phyloP scores from a whole-genome alignment of 2,113 vertebrate species.

The Sinocyclocheilus anshuiensis region DNA sequence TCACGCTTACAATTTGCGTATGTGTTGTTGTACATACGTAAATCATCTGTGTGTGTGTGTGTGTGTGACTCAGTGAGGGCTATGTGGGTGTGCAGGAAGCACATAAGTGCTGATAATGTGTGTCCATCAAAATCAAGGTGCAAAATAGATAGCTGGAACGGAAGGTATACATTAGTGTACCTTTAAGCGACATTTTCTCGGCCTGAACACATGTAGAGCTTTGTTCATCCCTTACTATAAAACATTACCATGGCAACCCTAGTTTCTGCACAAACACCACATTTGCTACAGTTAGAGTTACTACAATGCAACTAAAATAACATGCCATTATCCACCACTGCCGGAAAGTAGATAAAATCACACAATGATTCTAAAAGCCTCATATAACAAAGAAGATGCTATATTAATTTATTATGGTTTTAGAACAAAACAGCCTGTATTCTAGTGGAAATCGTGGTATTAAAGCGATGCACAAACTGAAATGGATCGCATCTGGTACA shows the following conservation, averaged over 20 bases:
- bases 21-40: conserved; percentile 21
- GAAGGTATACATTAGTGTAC: conserved; percentile 37
- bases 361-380: not conserved
- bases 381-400: not conserved
- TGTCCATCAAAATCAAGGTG: conserved; percentile 59
- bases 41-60: conserved; percentile 17
- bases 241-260: conserved; percentile 23
- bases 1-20: conserved; percentile 38
- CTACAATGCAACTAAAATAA: not conserved
- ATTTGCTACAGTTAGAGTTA: not conserved
- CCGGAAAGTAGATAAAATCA: not conserved
- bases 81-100: conserved; percentile 55
- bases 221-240: conserved; percentile 8
- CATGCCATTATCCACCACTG: conserved; percentile 5
- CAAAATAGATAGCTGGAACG: conserved; percentile 41
- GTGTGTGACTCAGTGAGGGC: conserved; percentile 28
- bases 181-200: conserved; percentile 24
- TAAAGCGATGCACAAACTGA: not conserved
- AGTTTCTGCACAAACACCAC: conserved; percentile 14
- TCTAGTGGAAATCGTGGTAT: not conserved
- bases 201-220: conserved; percentile 26
- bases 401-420: not conserved
- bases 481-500: not conserved
- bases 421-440: not conserved
- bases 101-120: conserved; percentile 58